Evolutionary conservation across 2,888 invertebrate genomes (phyloP), one percentile per base, ranked within the genome.

Genomic region (Drosophila birchii): DNA sequence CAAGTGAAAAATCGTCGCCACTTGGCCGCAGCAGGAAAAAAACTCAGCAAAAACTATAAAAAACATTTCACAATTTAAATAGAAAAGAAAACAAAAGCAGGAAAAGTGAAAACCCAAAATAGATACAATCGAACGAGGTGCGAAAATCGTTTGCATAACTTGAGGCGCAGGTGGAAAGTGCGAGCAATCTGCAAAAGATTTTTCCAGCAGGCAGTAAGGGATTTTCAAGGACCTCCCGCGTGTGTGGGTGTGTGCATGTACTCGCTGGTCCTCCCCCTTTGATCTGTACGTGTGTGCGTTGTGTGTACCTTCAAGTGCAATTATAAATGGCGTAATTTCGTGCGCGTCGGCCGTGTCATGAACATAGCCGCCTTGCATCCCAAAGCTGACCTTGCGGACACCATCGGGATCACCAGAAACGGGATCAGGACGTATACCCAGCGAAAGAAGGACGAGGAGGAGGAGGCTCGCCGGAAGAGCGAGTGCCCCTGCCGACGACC

Each of bases 321-420:
- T 78, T 86, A 81, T 81, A 78, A 88, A 86, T 88, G 88, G 81
- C 88, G 88, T 86, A 88, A 88, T 85, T 84, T 64, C 14, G 70
- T 82, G 73, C 71, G 66, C 75, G 76, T 76, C 76, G 59, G 58
- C 75, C 69, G 81, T 79, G 83, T 63, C 49, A 82, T 83, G 84
- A 79, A 67, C 75, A 82, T 83, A 60, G 82, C 67, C 59, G 60
- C 23, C 64, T 51, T 47, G 43, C 73, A 53, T 29, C 38, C 54
- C 34, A 38, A 9, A 38, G 34, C 38, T 47, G 73, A 60, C 39
- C 41, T 51, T 51, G 41, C 53, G 53, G 36, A 68, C 80, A 76
- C 57, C 23, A 53, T 5, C 51, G 20, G 51, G 51, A 53, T 53
- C 51, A 36, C 34, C 70, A 55, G 64, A 67, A 49, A 11, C 57